These are phyloP conservation scores for Halocynthia aurantium DNA, from an alignment of 23 tunicate species.

Conservation along the genomic window DNA sequence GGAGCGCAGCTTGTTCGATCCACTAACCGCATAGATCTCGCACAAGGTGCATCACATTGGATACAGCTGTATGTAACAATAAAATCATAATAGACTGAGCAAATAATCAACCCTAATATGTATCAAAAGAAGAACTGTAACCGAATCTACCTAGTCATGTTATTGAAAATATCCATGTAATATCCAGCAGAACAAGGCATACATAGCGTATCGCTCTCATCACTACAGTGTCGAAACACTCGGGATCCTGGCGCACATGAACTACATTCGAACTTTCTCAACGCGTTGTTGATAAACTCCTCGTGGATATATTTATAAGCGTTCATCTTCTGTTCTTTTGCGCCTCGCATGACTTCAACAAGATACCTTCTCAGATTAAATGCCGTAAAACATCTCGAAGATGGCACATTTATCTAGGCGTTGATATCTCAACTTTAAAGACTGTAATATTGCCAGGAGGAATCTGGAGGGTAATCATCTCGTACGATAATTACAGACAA, in stretches of 20 bases:
- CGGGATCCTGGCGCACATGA: conserved; percentile 12
- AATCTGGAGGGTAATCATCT: no score
- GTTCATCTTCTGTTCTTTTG: background rate
- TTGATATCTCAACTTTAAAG: no score
- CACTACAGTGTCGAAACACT: background rate
- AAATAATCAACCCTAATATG: background rate
- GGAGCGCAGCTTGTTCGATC: conserved; percentile 3
- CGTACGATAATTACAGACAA: no score
- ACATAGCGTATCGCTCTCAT: conserved; percentile 5
- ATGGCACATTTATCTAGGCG: no score
- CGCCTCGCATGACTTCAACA: no score
- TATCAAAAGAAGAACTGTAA: background rate
- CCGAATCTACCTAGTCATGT: conserved; percentile 8
- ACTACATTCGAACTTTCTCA: background rate
- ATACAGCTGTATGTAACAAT: conserved; percentile 1
- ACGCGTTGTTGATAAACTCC: no score
- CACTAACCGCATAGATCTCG: background rate
- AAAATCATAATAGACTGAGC: no score
- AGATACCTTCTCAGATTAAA: no score
- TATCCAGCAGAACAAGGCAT: background rate
- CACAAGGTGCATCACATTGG: conserved; percentile 8
- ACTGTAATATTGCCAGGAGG: no score
- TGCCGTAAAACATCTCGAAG: no score
- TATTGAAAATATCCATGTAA: conserved; percentile 3
- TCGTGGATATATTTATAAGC: background rate